These are phyloP conservation scores for Anarsia innoxiella DNA, from an alignment of 2,888 invertebrate species.

Conservation along the genomic window DNA sequence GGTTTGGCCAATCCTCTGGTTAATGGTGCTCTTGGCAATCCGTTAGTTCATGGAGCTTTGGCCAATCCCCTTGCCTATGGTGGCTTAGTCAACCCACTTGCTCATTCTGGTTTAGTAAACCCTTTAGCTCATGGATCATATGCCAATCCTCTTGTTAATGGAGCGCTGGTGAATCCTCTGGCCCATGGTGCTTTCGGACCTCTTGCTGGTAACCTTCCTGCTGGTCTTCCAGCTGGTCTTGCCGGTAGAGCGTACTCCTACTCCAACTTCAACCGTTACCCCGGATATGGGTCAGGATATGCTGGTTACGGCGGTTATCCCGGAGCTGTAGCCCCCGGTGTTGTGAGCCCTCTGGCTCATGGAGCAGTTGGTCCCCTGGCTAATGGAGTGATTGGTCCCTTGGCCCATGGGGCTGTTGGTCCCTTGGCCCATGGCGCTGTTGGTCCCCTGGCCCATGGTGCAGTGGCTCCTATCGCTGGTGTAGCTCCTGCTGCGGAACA, in stretches of 20 bases:
- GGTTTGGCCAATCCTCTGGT: background rate
- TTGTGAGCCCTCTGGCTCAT: no score
- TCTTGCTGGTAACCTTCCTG: background rate
- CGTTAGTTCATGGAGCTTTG: constrained; percentile 15
- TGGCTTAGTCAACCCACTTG: background rate
- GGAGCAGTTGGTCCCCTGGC: no score
- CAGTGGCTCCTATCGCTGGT: constrained; percentile 16
- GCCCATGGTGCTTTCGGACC: constrained; percentile 8
- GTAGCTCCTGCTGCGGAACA: constrained; percentile 11
- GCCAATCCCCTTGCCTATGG: constrained; percentile 8
- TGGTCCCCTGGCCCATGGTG: constrained; percentile 15
- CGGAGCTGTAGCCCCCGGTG: background rate
- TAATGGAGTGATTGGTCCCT: no score
- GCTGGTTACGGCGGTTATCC: constrained; percentile 1
- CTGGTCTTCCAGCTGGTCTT: background rate
- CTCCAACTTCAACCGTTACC: constrained; percentile 10
- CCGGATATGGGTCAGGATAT: constrained; percentile 25
- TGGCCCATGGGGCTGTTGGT: background rate
- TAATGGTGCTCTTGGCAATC: background rate
- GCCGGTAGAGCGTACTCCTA: constrained; percentile 14
- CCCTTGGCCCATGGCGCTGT: constrained; percentile 12
- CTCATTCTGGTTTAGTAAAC: constrained; percentile 13
- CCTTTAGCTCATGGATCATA: constrained; percentile 21
- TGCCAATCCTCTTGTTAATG: constrained; percentile 19
- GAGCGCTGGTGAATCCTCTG: constrained; percentile 6